Conservation (phyloP, 2,113 vertebrate genomes). For the Anguilla rostrata region DNA sequence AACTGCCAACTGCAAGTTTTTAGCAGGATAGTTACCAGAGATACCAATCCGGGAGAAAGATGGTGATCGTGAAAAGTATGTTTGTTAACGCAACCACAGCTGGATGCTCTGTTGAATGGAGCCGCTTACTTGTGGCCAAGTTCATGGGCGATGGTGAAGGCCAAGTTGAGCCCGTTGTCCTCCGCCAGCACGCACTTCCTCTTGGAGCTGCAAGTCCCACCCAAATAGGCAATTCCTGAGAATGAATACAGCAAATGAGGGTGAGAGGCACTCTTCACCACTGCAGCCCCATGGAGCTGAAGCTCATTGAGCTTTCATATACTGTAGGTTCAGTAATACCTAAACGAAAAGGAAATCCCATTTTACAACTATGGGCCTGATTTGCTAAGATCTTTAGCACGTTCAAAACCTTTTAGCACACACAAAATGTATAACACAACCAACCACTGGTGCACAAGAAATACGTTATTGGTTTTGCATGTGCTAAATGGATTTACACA, state of each 20-base stretch:
- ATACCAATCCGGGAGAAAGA: not conserved
- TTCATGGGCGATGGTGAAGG: constrained; percentile 98
- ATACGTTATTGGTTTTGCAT: too few relatives aligned
- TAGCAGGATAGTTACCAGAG: not conserved
- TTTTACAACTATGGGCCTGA: too few relatives aligned
- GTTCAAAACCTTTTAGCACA: too few relatives aligned
- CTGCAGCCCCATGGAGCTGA: not conserved
- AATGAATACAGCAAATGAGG: not conserved
- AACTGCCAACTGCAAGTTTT: not conserved
- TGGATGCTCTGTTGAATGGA: constrained; percentile 4
- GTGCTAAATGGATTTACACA: too few relatives aligned
- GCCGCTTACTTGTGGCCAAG: constrained; percentile 93
- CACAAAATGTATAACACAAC: too few relatives aligned
- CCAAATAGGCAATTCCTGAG: constrained; percentile 93
- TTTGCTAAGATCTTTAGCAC: too few relatives aligned
- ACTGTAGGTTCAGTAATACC: not conserved
- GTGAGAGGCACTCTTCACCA: not conserved
- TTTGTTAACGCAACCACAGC: not conserved
- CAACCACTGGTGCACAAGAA: too few relatives aligned
- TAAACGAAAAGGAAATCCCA: too few relatives aligned
- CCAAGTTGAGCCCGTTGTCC: constrained; percentile 95
- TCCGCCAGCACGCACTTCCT: constrained; percentile 95
- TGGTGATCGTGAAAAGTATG: too few relatives aligned
- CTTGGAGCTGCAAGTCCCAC: constrained; percentile 89
- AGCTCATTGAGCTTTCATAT: not conserved